Conservation (phyloP, 2,888 invertebrate genomes). For the Lepidochrysops patricia region DNA sequence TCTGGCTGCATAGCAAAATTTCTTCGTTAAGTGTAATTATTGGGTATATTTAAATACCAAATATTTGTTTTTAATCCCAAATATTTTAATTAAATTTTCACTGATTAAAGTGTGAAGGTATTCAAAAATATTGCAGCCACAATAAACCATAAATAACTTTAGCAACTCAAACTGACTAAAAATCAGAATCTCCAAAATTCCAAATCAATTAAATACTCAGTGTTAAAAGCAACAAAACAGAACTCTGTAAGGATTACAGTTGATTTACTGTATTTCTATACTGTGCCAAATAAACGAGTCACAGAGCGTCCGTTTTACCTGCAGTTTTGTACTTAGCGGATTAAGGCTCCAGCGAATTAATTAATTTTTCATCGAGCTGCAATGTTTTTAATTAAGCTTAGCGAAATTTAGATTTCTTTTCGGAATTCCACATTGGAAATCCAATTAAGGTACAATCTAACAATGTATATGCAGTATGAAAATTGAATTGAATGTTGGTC, state of each 20-base stretch:
- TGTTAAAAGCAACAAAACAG: not conserved
- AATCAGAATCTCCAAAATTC: not conserved
- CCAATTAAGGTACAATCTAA: not conserved
- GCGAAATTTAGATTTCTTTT: not conserved
- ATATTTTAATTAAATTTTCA: no score
- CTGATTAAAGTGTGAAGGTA: no score
- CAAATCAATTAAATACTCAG: not conserved
- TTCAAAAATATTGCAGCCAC: no score
- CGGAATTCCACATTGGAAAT: not conserved
- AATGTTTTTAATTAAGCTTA: slow-evolving; percentile 13
- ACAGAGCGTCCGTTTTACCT: slow-evolving; percentile 7
- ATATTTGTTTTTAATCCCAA: no score
- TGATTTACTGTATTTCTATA: slow-evolving; percentile 4
- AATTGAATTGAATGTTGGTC: not conserved
- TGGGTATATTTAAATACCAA: no score
- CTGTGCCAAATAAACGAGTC: not conserved
- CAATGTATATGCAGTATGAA: not conserved
- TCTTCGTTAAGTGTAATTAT: not conserved
- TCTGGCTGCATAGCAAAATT: not conserved
- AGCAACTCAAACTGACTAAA: no score
- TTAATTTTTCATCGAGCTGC: slow-evolving; percentile 13
- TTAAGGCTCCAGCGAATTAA: not conserved
- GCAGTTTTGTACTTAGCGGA: slow-evolving; percentile 9
- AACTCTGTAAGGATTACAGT: not conserved
- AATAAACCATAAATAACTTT: no score